Conservation (phyloP, 1,140 invertebrate species). For the Philotrypesis tridentata region DNA sequence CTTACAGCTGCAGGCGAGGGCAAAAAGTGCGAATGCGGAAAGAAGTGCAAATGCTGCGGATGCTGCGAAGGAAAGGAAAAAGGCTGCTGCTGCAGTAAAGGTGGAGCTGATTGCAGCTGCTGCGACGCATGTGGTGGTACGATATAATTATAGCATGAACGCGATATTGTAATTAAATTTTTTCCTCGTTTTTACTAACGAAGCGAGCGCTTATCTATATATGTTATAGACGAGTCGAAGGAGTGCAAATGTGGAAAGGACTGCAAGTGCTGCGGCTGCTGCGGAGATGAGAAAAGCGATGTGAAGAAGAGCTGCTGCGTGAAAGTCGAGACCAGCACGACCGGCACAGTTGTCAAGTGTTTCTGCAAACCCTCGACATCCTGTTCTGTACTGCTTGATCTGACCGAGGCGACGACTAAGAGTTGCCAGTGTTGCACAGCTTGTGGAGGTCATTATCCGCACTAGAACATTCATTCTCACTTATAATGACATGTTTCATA, state of each 20-base stretch:
- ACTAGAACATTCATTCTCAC: too few species aligned
- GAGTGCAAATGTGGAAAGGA: constrained; percentile 22
- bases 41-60: constrained; percentile 7
- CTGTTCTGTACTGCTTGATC: background rate
- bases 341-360: background rate
- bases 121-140: background rate
- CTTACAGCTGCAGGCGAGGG: background rate
- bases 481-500: too few species aligned
- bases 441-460: constrained; percentile 23
- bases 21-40: constrained; percentile 13
- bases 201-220: too few species aligned
- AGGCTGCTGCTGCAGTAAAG: constrained; percentile 10
- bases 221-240: constrained; percentile 1
- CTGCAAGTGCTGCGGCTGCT: constrained; percentile 16
- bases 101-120: constrained; percentile 22
- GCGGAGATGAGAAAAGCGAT: background rate
- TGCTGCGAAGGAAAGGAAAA: background rate
- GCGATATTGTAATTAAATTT: too few species aligned
- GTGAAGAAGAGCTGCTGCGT: constrained; percentile 13
- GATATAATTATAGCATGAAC: too few species aligned
- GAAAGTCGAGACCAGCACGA: background rate
- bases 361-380: background rate
- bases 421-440: constrained; percentile 13
- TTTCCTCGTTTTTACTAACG: background rate
- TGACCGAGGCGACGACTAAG: background rate